Evolutionary conservation across 2,113 vertebrate genomes (phyloP).

Genomic region (Cardinalis cardinalis): DNA sequence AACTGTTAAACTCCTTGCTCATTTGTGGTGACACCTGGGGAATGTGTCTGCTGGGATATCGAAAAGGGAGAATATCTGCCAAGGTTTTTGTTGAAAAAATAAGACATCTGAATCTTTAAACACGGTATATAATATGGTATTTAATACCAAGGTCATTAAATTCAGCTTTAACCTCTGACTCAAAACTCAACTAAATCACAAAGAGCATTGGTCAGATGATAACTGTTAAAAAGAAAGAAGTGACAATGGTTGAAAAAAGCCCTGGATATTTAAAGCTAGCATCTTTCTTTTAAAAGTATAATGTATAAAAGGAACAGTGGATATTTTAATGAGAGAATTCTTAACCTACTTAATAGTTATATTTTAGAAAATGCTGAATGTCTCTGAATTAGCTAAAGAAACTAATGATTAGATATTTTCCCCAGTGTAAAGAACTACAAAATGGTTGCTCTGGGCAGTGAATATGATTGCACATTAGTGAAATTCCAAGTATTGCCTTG

Average conservation of each 20-base stretch:
- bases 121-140: too few relatives aligned
- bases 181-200: neutral
- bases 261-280: neutral
- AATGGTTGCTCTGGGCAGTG: constrained; percentile 40
- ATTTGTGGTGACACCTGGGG: neutral
- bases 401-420: constrained; percentile 23
- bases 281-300: neutral
- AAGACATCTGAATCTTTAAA: neutral
- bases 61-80: neutral
- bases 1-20: rapidly evolving
- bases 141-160: neutral
- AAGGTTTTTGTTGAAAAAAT: neutral
- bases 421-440: constrained; percentile 15
- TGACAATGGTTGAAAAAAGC: neutral
- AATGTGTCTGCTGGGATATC: neutral
- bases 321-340: neutral
- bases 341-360: constrained; percentile 18
- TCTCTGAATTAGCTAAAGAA: constrained; percentile 32
- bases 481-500: neutral
- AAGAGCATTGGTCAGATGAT: neutral
- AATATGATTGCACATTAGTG: neutral
- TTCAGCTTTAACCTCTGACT: neutral
- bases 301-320: neutral
- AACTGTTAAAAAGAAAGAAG: neutral
- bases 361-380: neutral